Percentiles rank a stretch among this genome's conserved stretches.
phyloP scores from a whole-genome alignment of 1,140 invertebrate species.

The Drosophila dunni region DNA sequence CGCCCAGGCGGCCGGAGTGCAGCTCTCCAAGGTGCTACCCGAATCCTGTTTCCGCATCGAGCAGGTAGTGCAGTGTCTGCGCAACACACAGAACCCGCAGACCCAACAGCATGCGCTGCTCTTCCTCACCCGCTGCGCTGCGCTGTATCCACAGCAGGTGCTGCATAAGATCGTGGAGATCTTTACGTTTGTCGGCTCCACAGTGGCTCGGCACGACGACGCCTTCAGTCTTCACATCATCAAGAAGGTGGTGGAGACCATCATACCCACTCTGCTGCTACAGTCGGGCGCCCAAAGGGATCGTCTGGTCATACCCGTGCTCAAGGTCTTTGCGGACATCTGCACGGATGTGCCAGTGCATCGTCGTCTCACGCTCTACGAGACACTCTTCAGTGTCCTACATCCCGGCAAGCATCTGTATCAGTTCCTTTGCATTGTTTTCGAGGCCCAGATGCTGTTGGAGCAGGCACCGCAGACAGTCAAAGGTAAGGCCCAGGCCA shows the following conservation, averaged over 20 bases:
- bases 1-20: constrained; percentile 84
- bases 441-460: constrained; percentile 88
- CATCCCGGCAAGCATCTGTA: constrained; percentile 90
- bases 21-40: constrained; percentile 83
- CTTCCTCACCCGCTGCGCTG: constrained; percentile 91
- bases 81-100: constrained; percentile 95
- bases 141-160: constrained; percentile 91
- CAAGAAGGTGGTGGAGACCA: constrained; percentile 93
- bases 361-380: constrained; percentile 91
- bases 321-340: constrained; percentile 95
- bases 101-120: constrained; percentile 96
- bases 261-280: constrained; percentile 92
- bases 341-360: constrained; percentile 96
- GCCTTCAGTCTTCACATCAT: constrained; percentile 97
- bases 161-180: constrained; percentile 96
- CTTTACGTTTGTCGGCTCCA: constrained; percentile 97
- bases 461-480: constrained; percentile 36
- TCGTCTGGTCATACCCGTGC: constrained; percentile 87
- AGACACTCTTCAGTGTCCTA: constrained; percentile 91
- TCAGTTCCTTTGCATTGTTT: constrained; percentile 89
- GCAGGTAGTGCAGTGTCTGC: constrained; percentile 93
- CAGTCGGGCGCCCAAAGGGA: constrained; percentile 60
- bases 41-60: constrained; percentile 91
- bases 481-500: constrained; percentile 35
- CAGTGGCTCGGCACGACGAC: constrained; percentile 95